Base-by-base conservation (phyloP, 2,888 invertebrate genomes). In the Synanthedon vespiformis region DNA sequence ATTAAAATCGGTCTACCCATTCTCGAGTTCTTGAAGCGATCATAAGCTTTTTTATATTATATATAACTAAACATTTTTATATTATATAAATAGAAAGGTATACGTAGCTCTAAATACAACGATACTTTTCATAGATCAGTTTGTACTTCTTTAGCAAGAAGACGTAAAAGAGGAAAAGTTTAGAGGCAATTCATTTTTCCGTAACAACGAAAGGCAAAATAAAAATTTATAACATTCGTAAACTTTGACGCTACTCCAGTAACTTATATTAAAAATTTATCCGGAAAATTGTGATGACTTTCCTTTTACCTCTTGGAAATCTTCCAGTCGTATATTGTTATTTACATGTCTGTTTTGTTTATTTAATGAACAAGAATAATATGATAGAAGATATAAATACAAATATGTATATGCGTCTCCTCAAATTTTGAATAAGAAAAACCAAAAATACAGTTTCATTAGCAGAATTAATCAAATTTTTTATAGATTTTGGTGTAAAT, bases 231-330 rank as follows among this genome's bases (percentile, higher is more conserved):
- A 62, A 64, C 62, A 60, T 63, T 64, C 61, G 58, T 63, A 59
- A 70, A 69, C 64, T 72, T 70, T 58, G 58, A 61, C 61, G 61
- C 60, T 57, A 60, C 63, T 63, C 58, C 63, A 64, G 64, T 69
- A 68, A 71, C 71, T 68, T 74, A 67, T 70, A 72, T 75, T 72
- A 72, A 74, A 65, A 54, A 60, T 60, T 64, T 69, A 70, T 63
- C 63, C 65, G 64, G 64, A 61, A 67, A 71, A 69, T 64, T 67
- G 65, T 61, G 64, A 61, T 58, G 59, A 57, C 58, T 59, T 60
- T 55, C 58, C 56, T 57, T 60, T 56, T 58, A 52, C 57, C 47
- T 10, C 27, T 8, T 50, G 34, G 49, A 44, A 40, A 50, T 53
- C 53, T 51, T 44, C 51, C 53, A 49, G 54, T 47, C 50, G 3